Conservation (phyloP, 2,888 invertebrate genomes). For the Tuta absoluta region DNA sequence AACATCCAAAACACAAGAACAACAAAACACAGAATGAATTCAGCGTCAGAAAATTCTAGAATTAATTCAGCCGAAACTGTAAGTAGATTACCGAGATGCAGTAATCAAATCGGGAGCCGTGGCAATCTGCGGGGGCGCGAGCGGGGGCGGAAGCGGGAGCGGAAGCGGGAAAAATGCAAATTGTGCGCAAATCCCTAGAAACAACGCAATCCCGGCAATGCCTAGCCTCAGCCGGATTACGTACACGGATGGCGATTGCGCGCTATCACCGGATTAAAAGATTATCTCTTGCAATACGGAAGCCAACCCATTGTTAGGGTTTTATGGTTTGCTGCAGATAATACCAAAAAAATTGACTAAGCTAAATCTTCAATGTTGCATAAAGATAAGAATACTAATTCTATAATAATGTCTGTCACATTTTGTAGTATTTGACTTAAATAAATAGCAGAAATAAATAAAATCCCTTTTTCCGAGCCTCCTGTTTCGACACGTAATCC, state of each 20-base stretch:
- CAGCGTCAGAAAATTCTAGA: constrained; percentile 23
- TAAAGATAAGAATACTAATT: background rate
- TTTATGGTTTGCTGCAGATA: background rate
- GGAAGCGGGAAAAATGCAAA: constrained; percentile 57
- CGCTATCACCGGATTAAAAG: constrained; percentile 15
- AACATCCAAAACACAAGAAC: constrained; percentile 17
- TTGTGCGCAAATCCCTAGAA: constrained; percentile 53
- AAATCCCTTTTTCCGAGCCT: constrained; percentile 11
- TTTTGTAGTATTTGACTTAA: background rate
- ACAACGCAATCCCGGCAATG: constrained; percentile 44
- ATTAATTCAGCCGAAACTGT: constrained; percentile 40
- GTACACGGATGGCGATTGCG: constrained; percentile 26
- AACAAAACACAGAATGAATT: constrained; percentile 15
- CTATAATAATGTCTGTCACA: background rate
- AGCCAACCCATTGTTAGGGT: constrained; percentile 3
- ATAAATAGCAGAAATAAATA: background rate
- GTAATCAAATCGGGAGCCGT: constrained; percentile 51
- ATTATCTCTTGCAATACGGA: constrained; percentile 2
- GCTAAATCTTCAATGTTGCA: background rate
- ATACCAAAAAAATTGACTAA: background rate
- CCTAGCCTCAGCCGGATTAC: constrained; percentile 35
- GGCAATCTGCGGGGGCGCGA: constrained; percentile 34
- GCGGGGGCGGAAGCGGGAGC: constrained; percentile 25
- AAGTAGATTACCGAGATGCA: constrained; percentile 44
- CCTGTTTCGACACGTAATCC: constrained; percentile 57